Evolutionary conservation across 2,113 vertebrate genomes (phyloP).

Genomic region (Mustela lutreola): DNA sequence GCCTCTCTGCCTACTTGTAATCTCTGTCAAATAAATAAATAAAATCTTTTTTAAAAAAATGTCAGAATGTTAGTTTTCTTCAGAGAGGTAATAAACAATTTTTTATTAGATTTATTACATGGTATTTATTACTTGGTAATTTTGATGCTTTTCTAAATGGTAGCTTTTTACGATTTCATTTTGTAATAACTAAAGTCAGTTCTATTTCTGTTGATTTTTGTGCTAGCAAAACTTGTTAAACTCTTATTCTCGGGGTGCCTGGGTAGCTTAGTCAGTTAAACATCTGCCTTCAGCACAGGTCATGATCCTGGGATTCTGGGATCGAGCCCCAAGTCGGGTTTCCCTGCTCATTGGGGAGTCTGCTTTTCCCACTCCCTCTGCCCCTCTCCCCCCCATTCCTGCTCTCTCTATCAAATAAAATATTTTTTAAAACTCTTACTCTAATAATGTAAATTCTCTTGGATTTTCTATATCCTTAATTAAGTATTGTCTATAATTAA

Average conservation of each 20-base stretch:
- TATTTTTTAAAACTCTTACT: background rate
- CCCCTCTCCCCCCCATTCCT: background rate
- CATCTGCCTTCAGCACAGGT: background rate
- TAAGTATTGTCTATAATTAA: background rate
- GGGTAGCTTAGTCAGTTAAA: background rate
- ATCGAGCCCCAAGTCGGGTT: background rate
- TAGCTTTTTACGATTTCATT: background rate
- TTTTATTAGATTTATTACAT: constrained; percentile 24
- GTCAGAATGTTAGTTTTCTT: background rate
- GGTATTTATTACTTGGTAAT: background rate
- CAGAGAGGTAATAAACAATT: background rate
- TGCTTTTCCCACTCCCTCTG: background rate
- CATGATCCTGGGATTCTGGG: background rate
- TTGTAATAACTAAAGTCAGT: background rate
- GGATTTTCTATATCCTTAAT: background rate
- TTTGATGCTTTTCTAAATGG: constrained; percentile 24
- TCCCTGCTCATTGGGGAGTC: background rate
- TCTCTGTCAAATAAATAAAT: no score
- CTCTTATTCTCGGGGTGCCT: background rate
- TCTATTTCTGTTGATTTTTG: background rate
- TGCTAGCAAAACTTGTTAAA: constrained; percentile 15
- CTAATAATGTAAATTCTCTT: background rate
- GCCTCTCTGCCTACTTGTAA: no score
- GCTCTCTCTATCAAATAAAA: background rate
- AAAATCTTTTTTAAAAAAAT: background rate